These are phyloP conservation scores for Hippasteria phrygiana DNA, from an alignment of 53 echinoderm and acorn worm species.

Conservation along the genomic window DNA sequence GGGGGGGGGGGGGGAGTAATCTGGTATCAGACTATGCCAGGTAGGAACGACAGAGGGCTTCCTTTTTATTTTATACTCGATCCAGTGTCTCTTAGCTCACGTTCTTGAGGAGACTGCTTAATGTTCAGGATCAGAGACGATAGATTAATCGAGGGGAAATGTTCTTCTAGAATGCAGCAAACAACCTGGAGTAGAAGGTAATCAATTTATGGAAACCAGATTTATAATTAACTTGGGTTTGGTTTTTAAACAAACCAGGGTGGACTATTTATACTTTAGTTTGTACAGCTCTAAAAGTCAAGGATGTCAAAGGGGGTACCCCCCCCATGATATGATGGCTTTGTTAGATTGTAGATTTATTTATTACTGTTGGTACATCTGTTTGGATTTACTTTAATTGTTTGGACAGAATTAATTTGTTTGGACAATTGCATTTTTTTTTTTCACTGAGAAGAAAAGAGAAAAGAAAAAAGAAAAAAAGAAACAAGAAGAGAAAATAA, in stretches of 20 bases:
- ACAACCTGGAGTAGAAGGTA: slow-evolving; percentile 1
- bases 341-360: not conserved
- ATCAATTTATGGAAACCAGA: not conserved
- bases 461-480: not conserved
- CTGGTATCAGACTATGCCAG: too few species aligned
- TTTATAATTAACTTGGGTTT: not conserved
- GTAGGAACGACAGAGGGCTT: too few species aligned
- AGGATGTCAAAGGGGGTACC: not conserved
- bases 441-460: not conserved
- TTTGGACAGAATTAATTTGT: not conserved
- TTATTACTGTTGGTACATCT: not conserved
- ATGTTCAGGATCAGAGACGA: too few species aligned
- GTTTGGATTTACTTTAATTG: not conserved
- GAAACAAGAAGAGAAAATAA: not conserved
- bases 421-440: not conserved
- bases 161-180: not conserved
- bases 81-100: too few species aligned
- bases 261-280: not conserved
- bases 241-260: slow-evolving; percentile 8
- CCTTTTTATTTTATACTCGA: too few species aligned
- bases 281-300: slow-evolving; percentile 18
- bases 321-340: not conserved
- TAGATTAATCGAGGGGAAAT: not conserved
- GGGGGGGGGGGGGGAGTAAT: too few species aligned
- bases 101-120: too few species aligned